Evolutionary conservation across 2,797 vertebrate species (phyloP).

Genomic region (Spinus olivaceus): DNA sequence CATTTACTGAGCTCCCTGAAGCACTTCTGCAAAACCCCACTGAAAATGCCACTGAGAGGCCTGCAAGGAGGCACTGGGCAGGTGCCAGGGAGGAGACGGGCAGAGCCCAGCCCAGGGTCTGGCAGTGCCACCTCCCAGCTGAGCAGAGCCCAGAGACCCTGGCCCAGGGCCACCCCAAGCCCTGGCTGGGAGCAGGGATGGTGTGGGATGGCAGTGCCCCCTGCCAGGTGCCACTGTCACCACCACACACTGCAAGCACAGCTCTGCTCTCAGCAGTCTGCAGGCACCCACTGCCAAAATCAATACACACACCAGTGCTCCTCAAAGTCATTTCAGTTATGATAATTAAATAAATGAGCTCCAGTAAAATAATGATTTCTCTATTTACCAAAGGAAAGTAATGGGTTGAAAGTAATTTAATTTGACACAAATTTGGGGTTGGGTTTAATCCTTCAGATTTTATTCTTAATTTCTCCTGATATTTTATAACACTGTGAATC

Average conservation of each 20-base stretch:
- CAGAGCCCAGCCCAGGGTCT: not conserved
- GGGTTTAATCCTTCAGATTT: not conserved
- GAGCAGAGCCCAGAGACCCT: not conserved
- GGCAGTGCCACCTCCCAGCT: not conserved
- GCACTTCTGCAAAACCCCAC: not conserved
- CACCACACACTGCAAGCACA: not conserved
- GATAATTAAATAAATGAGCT: conserved; percentile 41
- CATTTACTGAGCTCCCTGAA: not conserved
- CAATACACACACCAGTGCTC: not conserved
- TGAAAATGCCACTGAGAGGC: not conserved
- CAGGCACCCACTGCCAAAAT: conserved; percentile 28
- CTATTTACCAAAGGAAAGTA: conserved; percentile 37
- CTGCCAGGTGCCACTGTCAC: not conserved
- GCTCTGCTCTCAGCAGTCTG: conserved; percentile 11
- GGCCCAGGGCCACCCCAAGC: too few species aligned
- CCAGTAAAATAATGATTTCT: conserved; percentile 30
- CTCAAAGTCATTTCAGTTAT: not conserved
- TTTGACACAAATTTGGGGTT: not conserved
- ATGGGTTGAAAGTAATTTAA: not conserved
- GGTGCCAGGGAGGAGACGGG: not conserved
- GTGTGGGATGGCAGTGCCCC: not conserved
- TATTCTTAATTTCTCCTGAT: not conserved
- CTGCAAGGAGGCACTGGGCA: not conserved
- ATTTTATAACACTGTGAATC: not conserved
- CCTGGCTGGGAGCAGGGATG: not conserved